Evolutionary conservation across 2,888 invertebrate genomes (phyloP), one percentile per base, ranked within the genome.

Genomic region (Nowickia ferox): DNA sequence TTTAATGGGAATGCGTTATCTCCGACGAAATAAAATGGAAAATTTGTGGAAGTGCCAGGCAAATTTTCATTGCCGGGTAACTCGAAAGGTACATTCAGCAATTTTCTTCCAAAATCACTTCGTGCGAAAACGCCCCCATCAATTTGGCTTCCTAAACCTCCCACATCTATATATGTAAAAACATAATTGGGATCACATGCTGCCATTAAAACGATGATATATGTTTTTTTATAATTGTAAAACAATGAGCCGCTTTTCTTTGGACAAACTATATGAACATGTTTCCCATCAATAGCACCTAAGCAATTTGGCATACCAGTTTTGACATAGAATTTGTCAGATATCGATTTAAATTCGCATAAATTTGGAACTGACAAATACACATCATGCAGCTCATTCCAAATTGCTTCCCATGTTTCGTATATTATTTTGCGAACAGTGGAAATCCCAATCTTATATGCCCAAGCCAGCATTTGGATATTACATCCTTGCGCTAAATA

Each of bases 241-340:
- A 42, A 42, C 9, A 42, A 9, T 42, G 53, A 53, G 53, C 17
- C 53, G 17, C 53, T 53, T 53, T 53, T 53, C n/a, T n/a, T 53
- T 53, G 53, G 53, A 53, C 53, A 53, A 53, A 53, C 53, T 9
- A 53, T n/a, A n/a, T n/a, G n/a, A n/a, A n/a, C n/a, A n/a, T n/a
- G n/a, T n/a, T n/a, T n/a, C n/a, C n/a, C n/a, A n/a, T n/a, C n/a
- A n/a, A n/a, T n/a, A n/a, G n/a, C n/a, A n/a, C n/a, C n/a, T n/a
- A n/a, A n/a, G n/a, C n/a, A n/a, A n/a, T n/a, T 42, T 5, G 42
- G 42, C 42, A 42, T 42, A 9, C 42, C 42, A 8, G 42, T 53
- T 53, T 53, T 53, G n/a, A 17, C 53, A n/a, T 53, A 53, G n/a
- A 53, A 53, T n/a, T 53, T 53, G 17, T 53, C 53, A 8, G 53